Evolutionary conservation across 2,888 invertebrate genomes (phyloP).

Genomic region (Nematopogon swammerdamellus): DNA sequence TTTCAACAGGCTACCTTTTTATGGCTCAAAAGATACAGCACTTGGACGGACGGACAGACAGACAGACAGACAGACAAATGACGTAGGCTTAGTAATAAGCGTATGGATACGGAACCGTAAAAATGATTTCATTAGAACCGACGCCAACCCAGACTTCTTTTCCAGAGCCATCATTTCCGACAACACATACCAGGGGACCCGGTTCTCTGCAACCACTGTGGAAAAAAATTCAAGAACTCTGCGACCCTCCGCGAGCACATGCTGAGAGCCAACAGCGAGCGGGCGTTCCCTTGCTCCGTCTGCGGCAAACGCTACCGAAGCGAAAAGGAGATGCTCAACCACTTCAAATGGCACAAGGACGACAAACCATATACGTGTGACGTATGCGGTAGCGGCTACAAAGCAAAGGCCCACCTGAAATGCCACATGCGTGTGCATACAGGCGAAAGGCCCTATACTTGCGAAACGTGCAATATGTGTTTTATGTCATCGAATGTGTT

Average conservation of each 20-base stretch:
- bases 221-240: constrained; percentile 9
- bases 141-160: too few species aligned
- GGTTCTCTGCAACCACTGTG: constrained; percentile 9
- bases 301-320: constrained; percentile 8
- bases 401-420: constrained; percentile 6
- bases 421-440: constrained; percentile 9
- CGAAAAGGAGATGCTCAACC: constrained; percentile 7
- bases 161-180: constrained; percentile 9
- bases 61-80: too few species aligned
- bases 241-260: constrained; percentile 10
- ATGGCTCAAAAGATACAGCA: too few species aligned
- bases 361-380: constrained; percentile 7
- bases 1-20: too few species aligned
- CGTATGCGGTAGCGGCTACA: constrained; percentile 8
- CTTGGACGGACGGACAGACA: too few species aligned
- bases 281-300: constrained; percentile 5
- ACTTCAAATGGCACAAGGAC: constrained; percentile 9
- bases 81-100: too few species aligned
- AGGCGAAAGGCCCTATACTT: constrained; percentile 9
- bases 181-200: constrained; percentile 5
- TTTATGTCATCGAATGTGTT: constrained; percentile 12
- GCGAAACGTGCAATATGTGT: constrained; percentile 10
- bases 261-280: constrained; percentile 4
- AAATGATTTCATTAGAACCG: too few species aligned
- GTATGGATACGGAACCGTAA: too few species aligned